Conservation (phyloP, 2,113 vertebrate genomes). For the Mungos mungo region DNA sequence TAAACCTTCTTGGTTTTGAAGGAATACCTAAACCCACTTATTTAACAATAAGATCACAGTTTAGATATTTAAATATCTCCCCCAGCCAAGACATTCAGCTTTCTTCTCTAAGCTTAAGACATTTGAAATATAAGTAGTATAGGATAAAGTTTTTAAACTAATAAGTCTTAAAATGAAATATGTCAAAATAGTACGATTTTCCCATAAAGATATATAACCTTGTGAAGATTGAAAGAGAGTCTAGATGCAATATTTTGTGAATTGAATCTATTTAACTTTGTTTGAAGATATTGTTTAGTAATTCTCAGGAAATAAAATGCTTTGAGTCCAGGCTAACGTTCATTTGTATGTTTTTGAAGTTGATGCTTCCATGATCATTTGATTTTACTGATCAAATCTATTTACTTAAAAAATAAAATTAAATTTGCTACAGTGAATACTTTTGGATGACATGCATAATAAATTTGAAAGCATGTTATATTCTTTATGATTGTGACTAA, state of each 20-base stretch:
- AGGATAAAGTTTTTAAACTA: neutral
- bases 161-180: neutral
- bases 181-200: slow-evolving; percentile 12
- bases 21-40: neutral
- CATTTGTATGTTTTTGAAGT: slow-evolving; percentile 47
- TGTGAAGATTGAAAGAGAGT: neutral
- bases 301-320: slow-evolving; percentile 48
- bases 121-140: neutral
- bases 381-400: slow-evolving; percentile 43
- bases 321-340: neutral
- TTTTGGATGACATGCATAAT: slow-evolving; percentile 16
- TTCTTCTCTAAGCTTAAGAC: neutral
- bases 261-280: neutral
- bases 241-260: neutral
- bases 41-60: neutral
- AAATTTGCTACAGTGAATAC: neutral
- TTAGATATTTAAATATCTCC: neutral
- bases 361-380: slow-evolving; percentile 49
- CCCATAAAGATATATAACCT: neutral
- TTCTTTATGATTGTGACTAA: neutral
- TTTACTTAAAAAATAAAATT: slow-evolving; percentile 55
- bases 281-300: neutral
- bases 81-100: neutral
- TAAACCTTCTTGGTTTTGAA: neutral
- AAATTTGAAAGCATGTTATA: neutral